A percentile compares a stretch with the other conserved stretches of the same genome.
Evolutionary conservation across 2,888 invertebrate genomes (phyloP).

Genomic region (Gibbula magus): DNA sequence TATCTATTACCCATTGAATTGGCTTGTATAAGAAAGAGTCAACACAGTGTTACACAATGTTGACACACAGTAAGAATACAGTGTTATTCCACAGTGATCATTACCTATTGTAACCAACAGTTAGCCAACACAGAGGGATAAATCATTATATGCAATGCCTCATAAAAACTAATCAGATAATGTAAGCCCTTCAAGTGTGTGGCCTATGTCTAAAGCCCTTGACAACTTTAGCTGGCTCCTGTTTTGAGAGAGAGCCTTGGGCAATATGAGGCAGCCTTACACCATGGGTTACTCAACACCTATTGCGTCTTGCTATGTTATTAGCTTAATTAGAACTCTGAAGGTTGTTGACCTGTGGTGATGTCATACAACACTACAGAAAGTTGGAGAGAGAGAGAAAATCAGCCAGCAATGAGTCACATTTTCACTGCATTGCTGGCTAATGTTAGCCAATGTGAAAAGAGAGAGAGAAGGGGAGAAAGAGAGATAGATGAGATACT

Average conservation of each 20-base stretch:
- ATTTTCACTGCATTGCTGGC: no score
- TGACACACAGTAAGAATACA: not conserved
- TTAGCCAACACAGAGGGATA: not conserved
- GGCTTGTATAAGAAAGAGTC: not conserved
- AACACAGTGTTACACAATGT: not conserved
- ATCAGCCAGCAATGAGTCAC: no score
- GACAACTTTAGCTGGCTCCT: not conserved
- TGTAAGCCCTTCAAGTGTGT: not conserved
- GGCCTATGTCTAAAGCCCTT: slow-evolving; percentile 11
- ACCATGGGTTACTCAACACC: not conserved
- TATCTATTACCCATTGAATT: not conserved
- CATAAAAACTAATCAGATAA: slow-evolving; percentile 16
- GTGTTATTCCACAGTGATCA: not conserved
- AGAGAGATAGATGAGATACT: not conserved
- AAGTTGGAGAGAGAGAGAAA: not conserved
- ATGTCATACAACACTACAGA: not conserved
- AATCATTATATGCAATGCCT: slow-evolving; percentile 14
- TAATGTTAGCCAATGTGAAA: not conserved
- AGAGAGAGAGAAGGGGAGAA: not conserved
- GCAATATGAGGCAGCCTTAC: not conserved
- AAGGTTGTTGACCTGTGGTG: slow-evolving; percentile 14
- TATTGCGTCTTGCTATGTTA: not conserved
- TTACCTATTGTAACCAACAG: not conserved
- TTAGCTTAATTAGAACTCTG: slow-evolving; percentile 13
- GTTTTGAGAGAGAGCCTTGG: not conserved